A percentile compares a stretch with the other conserved stretches of the same genome.
Evolutionary conservation across 2,888 invertebrate species (phyloP).

Genomic region (Saturnia pavonia): DNA sequence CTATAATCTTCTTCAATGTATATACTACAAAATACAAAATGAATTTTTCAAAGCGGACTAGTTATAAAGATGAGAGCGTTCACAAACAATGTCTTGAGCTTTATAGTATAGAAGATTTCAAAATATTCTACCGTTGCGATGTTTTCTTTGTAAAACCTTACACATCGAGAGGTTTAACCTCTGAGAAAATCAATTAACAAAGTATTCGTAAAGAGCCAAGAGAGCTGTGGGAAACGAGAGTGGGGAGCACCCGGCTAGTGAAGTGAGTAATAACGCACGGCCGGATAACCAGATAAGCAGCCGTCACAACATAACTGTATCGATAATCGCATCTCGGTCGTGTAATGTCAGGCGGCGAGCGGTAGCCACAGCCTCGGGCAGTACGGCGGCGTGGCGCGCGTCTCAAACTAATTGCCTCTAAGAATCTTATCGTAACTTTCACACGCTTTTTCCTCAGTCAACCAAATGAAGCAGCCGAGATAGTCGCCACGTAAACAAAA

Average conservation of each 20-base stretch:
- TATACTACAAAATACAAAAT: too few species aligned
- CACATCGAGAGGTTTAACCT: slow-evolving; percentile 37
- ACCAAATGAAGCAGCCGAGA: slow-evolving; percentile 38
- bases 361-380: slow-evolving; percentile 59
- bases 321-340: slow-evolving; percentile 71
- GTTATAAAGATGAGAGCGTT: too few species aligned
- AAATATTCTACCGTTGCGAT: neutral
- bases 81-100: slow-evolving; percentile 56
- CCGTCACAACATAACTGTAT: slow-evolving; percentile 75
- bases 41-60: too few species aligned
- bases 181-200: slow-evolving; percentile 63
- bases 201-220: slow-evolving; percentile 44
- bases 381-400: too few species aligned
- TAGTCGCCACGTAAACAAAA: slow-evolving; percentile 48
- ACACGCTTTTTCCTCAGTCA: slow-evolving; percentile 56
- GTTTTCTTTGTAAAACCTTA: neutral
- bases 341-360: slow-evolving; percentile 60
- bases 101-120: neutral
- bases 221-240: slow-evolving; percentile 49
- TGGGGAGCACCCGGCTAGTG: slow-evolving; percentile 42
- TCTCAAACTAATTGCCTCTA: slow-evolving; percentile 62
- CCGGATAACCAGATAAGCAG: slow-evolving; percentile 61
- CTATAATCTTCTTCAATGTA: too few species aligned
- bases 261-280: slow-evolving; percentile 60
- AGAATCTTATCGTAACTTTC: slow-evolving; percentile 69